phyloP scores from a whole-genome alignment of 2,888 invertebrate species.

The Drosophila imparisetae region DNA sequence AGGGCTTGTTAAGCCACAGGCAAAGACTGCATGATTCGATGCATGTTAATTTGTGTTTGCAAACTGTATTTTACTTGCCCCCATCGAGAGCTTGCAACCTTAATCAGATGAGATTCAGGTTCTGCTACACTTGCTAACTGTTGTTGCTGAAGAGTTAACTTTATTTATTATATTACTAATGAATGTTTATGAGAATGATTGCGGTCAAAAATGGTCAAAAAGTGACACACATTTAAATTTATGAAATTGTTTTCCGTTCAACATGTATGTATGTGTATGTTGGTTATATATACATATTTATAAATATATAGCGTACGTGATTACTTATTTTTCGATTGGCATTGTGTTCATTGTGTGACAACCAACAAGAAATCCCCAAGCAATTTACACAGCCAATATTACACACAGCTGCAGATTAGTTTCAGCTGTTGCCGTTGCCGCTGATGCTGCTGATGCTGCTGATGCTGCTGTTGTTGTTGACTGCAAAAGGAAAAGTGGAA shows the following conservation, averaged over 20 bases:
- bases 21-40: background rate
- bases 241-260: slow-evolving; percentile 2
- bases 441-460: background rate
- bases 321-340: slow-evolving; percentile 55
- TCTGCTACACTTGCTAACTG: background rate
- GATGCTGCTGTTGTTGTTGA: slow-evolving; percentile 13
- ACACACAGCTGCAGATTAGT: slow-evolving; percentile 60
- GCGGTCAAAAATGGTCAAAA: background rate
- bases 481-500: slow-evolving; percentile 62
- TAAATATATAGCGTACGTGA: slow-evolving; percentile 3
- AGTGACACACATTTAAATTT: background rate
- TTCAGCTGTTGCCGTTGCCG: slow-evolving; percentile 29
- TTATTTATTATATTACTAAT: background rate
- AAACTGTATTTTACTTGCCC: background rate
- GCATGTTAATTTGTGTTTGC: slow-evolving; percentile 1
- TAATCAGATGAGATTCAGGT: background rate
- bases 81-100: background rate
- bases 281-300: background rate
- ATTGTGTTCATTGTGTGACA: slow-evolving; percentile 54
- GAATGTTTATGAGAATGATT: background rate
- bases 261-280: background rate
- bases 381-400: slow-evolving; percentile 66
- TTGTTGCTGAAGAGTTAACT: background rate
- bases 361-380: slow-evolving; percentile 60
- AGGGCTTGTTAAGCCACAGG: background rate